Evolutionary conservation across 1,140 invertebrate species (phyloP), one percentile per base, ranked within the genome.

Genomic region (Monochamus saltuarius): DNA sequence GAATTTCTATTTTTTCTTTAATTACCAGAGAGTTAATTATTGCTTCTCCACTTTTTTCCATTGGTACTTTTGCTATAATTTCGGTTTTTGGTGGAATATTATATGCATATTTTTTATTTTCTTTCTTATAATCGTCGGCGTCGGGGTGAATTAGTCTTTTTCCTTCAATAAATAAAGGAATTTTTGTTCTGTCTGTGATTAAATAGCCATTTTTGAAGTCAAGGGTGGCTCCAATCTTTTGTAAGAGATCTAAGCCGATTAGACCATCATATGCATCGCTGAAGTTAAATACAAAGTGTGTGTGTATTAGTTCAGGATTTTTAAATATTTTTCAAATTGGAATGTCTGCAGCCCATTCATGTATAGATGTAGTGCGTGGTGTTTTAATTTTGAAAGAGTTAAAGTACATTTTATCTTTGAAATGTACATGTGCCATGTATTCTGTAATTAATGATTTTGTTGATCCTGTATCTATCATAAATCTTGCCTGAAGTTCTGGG

Each of bases 341-440:
- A 40, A 40, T n/a, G n/a, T n/a, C n/a, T 40, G 11, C 11, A n/a
- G 8, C 9, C 50, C 2, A 29, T 4, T 42, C 37, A n/a, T 39
- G 50, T 58, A 16, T 58, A 58, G n/a, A 42, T 57, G 19, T 57
- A 34, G 39, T 49, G 50, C 37, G 13, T 37, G 16, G 60, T 47
- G 47, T 62, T 62, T 61, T 40, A 56, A 61, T 61, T 40, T 61
- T 61, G 36, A 61, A 61, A 37, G 13, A 37, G 51, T 52, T 47
- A 49, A 35, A 56, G 14, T 51, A 62, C 11, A 52, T 42, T 7
- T 47, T 40, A 43, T 51, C 22, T 43, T 50, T 35, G 38, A 43
- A 58, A 51, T 34, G 58, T 58, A 16, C 58, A 50, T 51, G 52
- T 19, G 56, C 60, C 11, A 62, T 14, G 39, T 39, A 1, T 2